Percentiles rank a stretch among this genome's conserved stretches.
Evolutionary conservation across 2,113 vertebrate species (phyloP).

Genomic region (Butorides virescens): DNA sequence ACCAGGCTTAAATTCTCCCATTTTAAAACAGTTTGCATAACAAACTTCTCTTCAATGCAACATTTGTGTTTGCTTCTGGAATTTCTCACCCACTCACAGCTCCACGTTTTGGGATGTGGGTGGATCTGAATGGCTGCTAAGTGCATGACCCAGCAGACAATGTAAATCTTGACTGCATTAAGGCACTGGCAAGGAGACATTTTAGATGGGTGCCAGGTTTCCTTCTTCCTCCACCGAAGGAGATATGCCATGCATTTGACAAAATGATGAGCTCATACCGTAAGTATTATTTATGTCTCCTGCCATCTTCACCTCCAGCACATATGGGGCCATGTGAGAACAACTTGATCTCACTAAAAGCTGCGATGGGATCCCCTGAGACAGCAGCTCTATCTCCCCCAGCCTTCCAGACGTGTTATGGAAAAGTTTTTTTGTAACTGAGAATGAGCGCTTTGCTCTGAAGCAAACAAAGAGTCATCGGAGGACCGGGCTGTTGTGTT

Average conservation of each 20-base stretch:
- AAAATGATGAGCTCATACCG: not conserved
- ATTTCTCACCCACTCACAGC: not conserved
- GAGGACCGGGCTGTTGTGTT: not conserved
- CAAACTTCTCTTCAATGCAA: not conserved
- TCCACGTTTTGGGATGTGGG: not conserved
- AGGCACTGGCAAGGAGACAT: not conserved
- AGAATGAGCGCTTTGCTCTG: not conserved
- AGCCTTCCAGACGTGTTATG: not conserved
- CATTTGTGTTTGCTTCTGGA: not conserved
- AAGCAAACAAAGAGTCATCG: not conserved
- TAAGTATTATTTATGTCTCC: not conserved
- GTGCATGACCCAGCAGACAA: conserved; percentile 3
- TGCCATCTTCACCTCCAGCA: conserved; percentile 4
- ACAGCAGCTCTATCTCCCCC: not conserved
- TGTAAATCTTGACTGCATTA: not conserved
- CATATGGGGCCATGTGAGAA: not conserved
- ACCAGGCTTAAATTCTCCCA: rapidly evolving
- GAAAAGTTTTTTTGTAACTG: not conserved
- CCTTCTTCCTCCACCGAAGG: not conserved
- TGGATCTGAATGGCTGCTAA: not conserved
- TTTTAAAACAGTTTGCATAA: not conserved
- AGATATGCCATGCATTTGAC: not conserved
- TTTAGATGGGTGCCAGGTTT: not conserved
- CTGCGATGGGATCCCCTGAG: not conserved
- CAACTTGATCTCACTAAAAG: not conserved